Conservation (phyloP, 2,113 vertebrate genomes). For the Burhinus oedicnemus region DNA sequence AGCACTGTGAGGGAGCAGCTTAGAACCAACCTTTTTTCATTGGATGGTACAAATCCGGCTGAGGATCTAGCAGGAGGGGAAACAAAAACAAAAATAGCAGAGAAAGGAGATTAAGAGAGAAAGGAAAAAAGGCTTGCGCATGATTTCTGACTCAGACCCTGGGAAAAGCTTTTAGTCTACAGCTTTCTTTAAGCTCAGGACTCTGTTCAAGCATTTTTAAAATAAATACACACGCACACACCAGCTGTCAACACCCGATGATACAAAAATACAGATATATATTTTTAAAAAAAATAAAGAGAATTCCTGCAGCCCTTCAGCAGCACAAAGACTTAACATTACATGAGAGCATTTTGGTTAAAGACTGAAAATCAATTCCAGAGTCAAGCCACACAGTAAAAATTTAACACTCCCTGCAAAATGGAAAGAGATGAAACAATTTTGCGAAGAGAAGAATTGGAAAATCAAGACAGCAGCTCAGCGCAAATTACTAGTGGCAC, state of each 20-base stretch:
- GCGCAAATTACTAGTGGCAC: not conserved
- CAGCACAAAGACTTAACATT: not conserved
- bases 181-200: constrained; percentile 51
- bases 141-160: constrained; percentile 65
- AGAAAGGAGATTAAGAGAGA: constrained; percentile 84
- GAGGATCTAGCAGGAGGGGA: constrained; percentile 90
- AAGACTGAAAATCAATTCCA: not conserved
- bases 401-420: not conserved
- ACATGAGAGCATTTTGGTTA: fast-evolving
- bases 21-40: constrained; percentile 99
- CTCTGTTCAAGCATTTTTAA: not conserved
- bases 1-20: constrained; percentile 69
- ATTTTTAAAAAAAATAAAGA: not conserved
- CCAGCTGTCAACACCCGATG: constrained; percentile 8
- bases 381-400: not conserved
- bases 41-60: constrained; percentile 93
- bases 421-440: not conserved
- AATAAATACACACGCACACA: not conserved
- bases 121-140: constrained; percentile 68
- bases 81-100: constrained; percentile 83
- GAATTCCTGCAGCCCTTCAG: not conserved
- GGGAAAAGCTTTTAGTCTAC: constrained; percentile 57
- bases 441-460: not conserved
- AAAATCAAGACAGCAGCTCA: not conserved
- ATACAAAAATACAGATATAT: not conserved